Base-by-base conservation (phyloP, 2,888 invertebrate genomes). In the Morpho deidamia region DNA sequence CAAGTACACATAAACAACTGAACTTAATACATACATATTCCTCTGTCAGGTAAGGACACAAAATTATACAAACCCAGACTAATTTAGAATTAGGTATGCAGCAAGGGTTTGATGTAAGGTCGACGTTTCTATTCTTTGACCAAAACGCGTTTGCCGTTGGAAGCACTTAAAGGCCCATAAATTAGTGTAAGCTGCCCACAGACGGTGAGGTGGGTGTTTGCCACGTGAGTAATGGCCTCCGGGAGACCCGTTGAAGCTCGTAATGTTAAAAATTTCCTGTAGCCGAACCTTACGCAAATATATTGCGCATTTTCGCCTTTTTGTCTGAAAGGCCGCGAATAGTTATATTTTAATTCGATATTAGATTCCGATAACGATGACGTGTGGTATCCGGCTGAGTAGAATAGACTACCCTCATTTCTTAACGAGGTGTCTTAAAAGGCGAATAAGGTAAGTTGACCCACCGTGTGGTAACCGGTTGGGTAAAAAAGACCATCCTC, bases 91-190 rank as follows among this genome's bases (percentile, higher is more conserved):
- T 32, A 46, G 40, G 51, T 14, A 53, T 45, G 43, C 52, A 53
- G 40, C 38, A 34, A 35, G 48, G 34, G 46, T 49, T 56, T 44
- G 56, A 57, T 50, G 45, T 51, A 51, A 57, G 44, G 44, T 44
- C 42, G 52, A 50, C 55, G 68, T 72, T 76, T 72, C 72, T 72
- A 76, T 73, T 72, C 72, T 79, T 76, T 75, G 75, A 73, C 76
- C 76, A 72, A 79, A 80, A 78, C 66, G 69, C 72, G 68, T 70
- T 71, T 66, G 68, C 70, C 70, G 72, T 77, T 72, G 71, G 75
- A 71, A 79, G 82, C 81, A 85, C 82, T 88, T 82, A 82, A 80
- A 85, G 81, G 76, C 76, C 74, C 68, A 83, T 88, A 89, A 88
- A 89, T 88, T 87, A 83, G 81, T 73, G 70, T 78, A 72, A 73